Conservation (phyloP, 2,113 vertebrate species). For the Hypocryptadius cinnamomeus region DNA sequence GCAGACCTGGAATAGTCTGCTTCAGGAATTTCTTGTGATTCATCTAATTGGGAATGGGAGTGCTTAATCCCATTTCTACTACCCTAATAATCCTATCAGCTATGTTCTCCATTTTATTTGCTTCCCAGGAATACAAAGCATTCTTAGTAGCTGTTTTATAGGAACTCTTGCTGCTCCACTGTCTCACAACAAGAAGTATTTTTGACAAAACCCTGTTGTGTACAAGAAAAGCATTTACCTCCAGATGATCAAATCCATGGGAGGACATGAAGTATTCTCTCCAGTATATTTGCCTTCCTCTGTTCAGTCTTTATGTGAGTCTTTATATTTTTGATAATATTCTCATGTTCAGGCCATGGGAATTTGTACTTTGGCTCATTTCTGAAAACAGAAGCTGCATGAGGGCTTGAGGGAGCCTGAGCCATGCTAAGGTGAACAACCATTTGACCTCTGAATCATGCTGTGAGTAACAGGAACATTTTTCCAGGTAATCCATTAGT, state of each 20-base stretch:
- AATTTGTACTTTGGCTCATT: not conserved
- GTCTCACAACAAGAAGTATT: not conserved
- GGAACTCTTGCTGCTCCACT: not conserved
- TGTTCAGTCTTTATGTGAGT: not conserved
- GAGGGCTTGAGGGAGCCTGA: not conserved
- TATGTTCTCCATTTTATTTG: not conserved
- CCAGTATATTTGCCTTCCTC: not conserved
- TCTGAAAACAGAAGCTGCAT: not conserved
- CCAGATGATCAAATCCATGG: not conserved
- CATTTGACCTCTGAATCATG: slow-evolving; percentile 17
- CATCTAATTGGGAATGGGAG: not conserved
- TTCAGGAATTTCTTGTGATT: not conserved
- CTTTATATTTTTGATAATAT: not conserved
- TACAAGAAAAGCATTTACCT: not conserved
- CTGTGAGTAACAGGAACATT: not conserved
- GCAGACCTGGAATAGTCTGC: not conserved
- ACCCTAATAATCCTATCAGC: not conserved
- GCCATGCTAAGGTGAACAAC: not conserved
- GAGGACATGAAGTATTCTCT: not conserved
- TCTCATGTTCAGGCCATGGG: not conserved
- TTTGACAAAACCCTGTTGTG: not conserved
- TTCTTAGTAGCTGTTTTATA: not conserved
- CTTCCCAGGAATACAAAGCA: not conserved
- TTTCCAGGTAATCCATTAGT: slow-evolving; percentile 10
- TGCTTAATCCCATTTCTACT: not conserved